These are phyloP conservation scores for Pterois miles DNA, from an alignment of 2,797 vertebrate species.

Conservation along the genomic window DNA sequence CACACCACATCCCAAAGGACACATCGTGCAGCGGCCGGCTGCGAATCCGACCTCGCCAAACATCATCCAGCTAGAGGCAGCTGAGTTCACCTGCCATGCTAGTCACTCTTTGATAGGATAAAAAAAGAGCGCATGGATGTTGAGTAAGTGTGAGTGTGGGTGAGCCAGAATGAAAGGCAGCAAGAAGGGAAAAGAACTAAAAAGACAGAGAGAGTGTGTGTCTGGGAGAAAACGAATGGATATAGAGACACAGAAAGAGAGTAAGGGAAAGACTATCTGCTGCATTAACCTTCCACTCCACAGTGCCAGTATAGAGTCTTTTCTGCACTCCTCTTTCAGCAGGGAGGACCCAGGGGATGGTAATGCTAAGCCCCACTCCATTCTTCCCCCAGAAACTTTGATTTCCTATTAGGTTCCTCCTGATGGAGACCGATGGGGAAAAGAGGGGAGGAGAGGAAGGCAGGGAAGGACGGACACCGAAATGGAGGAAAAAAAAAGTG, in stretches of 20 bases:
- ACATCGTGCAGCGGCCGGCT: conserved; percentile 11
- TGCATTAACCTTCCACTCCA: conserved; percentile 95
- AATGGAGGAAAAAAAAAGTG: conserved; percentile 31
- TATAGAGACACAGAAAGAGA: conserved; percentile 76
- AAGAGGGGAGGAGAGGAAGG: conserved; percentile 56
- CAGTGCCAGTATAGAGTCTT: conserved; percentile 87
- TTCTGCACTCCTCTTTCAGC: conserved; percentile 99
- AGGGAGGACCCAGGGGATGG: conserved; percentile 93
- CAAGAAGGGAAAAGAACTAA: conserved; percentile 36
- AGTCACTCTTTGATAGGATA: conserved; percentile 6
- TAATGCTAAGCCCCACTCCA: conserved; percentile 94
- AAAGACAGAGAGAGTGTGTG: conserved; percentile 44
- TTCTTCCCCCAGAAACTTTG: conserved; percentile 97
- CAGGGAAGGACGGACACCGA: conserved; percentile 42
- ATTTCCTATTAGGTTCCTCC: conserved; percentile 99
- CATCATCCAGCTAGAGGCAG: conserved; percentile 22
- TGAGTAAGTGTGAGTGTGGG: conserved; percentile 13
- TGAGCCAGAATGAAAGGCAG: conserved; percentile 29
- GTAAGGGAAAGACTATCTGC: conserved; percentile 95
- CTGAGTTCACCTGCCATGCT: conserved; percentile 47
- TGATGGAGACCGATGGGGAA: conserved; percentile 88
- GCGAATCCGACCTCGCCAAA: conserved; percentile 35
- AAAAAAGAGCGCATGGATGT: neutral
- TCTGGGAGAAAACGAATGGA: conserved; percentile 58
- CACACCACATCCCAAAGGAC: conserved; percentile 59